phyloP scores from a whole-genome alignment of 2,888 invertebrate species.

The Machimus rusticus region DNA sequence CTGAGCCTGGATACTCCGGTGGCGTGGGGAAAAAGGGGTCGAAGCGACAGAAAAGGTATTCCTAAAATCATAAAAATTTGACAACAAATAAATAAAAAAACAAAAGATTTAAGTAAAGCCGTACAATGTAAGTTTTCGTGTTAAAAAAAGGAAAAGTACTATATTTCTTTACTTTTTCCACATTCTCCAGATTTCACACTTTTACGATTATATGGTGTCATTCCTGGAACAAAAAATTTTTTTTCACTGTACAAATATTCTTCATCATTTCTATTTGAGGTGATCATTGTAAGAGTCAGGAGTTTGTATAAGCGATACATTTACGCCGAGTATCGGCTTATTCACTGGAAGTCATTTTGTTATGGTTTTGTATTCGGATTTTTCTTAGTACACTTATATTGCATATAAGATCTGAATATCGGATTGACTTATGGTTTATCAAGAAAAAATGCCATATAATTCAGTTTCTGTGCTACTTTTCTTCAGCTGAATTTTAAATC shows the following conservation, averaged over 20 bases:
- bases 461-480: too few species aligned
- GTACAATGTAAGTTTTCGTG: conserved; percentile 35
- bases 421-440: background rate
- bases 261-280: background rate
- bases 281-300: background rate
- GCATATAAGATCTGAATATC: background rate
- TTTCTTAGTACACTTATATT: background rate
- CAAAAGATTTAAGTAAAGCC: background rate
- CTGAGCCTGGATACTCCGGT: conserved; percentile 52
- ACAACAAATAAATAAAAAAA: conserved; percentile 1
- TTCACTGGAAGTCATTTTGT: background rate
- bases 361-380: background rate
- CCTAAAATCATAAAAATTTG: conserved; percentile 47
- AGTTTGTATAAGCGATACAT: background rate
- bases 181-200: conserved; percentile 19
- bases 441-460: too few species aligned
- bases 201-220: background rate
- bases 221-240: background rate
- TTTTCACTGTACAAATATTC: background rate
- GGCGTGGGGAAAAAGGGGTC: conserved; percentile 47
- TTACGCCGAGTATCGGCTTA: background rate
- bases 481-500: too few species aligned
- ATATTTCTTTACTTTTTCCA: conserved; percentile 25
- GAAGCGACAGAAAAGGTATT: conserved; percentile 52
- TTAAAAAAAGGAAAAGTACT: conserved; percentile 13